These are phyloP conservation scores for Gymnocephalus cernua DNA, from an alignment of 2,113 vertebrate species.

Conservation along the genomic window DNA sequence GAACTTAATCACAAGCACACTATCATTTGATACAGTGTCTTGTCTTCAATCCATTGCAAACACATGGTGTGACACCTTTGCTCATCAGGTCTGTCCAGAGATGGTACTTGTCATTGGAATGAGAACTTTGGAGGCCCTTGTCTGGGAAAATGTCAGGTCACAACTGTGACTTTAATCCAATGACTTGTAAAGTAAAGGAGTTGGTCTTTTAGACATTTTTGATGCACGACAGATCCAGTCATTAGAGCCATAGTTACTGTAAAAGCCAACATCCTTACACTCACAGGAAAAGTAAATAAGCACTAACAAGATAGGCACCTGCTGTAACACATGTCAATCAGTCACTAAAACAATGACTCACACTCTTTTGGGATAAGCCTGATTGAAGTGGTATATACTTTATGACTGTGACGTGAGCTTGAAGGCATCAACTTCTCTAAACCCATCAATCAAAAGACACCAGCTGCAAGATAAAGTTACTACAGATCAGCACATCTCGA, in stretches of 20 bases:
- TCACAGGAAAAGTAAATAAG: constrained; percentile 27
- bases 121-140: constrained; percentile 31
- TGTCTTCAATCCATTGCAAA: constrained; percentile 68
- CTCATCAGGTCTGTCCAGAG: constrained; percentile 64
- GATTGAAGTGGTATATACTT: constrained; percentile 73
- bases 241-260: constrained; percentile 14
- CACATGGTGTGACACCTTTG: constrained; percentile 77
- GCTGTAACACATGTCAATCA: constrained; percentile 70
- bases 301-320: constrained; percentile 61
- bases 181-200: neutral
- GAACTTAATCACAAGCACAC: constrained; percentile 83
- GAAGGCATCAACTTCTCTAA: constrained; percentile 68
- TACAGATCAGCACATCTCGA: constrained; percentile 48
- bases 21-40: constrained; percentile 82
- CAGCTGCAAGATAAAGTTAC: constrained; percentile 68
- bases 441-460: constrained; percentile 70
- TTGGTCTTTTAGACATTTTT: constrained; percentile 8
- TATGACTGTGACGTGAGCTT: constrained; percentile 75
- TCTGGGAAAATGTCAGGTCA: constrained; percentile 28
- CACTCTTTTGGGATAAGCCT: constrained; percentile 61
- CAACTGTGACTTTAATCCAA: constrained; percentile 8
- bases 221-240: constrained; percentile 2
- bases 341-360: constrained; percentile 73
- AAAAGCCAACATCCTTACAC: constrained; percentile 18
- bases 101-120: constrained; percentile 56